Evolutionary conservation across 1,140 invertebrate species (phyloP), one percentile per base, ranked within the genome.

Genomic region (Lepidurus couesii): DNA sequence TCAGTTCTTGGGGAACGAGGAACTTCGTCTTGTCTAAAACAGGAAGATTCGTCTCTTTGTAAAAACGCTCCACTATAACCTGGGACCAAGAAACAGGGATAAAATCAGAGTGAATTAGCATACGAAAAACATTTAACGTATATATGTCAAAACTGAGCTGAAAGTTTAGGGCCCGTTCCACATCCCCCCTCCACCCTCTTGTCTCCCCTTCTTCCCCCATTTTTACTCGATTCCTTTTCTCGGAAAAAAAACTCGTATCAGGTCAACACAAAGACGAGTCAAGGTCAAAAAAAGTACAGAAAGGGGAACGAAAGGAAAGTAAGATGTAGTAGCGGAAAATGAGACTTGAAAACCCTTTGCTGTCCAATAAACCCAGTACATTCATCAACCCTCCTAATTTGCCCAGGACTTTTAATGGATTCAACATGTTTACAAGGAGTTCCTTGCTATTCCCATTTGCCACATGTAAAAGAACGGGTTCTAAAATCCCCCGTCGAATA

Each of bases 1-100:
- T 91, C 42, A 93, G 88, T 83, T 92, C 91, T 88, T 92, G 90
- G 1, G 92, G 92, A 2, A 93, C 91, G 80, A 93, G 85, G 85
- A 91, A 93, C 83, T 93, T 93, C 0, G 88, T 88, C 85, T 93
- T 93, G 81, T 93, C 90, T 81, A 93, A 82, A 13, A 87, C 82
- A 26, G 92, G 91, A 76, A 93, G 85, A 79, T 87, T 86, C 78
- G 86, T 88, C 84, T 93, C 92, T 82, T 90, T 91, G 80, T 88
- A 86, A 81, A 89, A 93, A 82, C 90, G 86, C 83, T 93, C 90
- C 24, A 93, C 90, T 80, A 93, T 91, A 73, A 93, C 87, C 88
- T 93, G 75, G 10, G 74, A 76, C 75, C 6, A 65, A 9, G 13
- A 65, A 16, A 82, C 75, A 80, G 78, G 78, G 13, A 80, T 75